Percentiles rank a stretch among this genome's conserved stretches.
Conservation (phyloP, 2,797 vertebrate genomes). For the Phrynocephalus forsythii region DNA sequence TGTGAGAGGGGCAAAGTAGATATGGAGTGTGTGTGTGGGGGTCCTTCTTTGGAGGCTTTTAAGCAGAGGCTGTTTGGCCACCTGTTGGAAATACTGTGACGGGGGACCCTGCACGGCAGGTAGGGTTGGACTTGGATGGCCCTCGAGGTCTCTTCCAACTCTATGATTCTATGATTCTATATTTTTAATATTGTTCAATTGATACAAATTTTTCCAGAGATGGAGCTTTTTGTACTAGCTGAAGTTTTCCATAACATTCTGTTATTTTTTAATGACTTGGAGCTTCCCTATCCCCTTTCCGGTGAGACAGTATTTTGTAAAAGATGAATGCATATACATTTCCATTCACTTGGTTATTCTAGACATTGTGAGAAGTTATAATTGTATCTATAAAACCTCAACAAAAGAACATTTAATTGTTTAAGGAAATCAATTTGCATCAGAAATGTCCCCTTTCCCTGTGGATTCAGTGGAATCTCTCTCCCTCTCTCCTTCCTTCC, state of each 20-base stretch:
- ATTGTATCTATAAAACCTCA: slow-evolving; percentile 48
- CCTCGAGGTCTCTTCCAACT: too few relatives aligned
- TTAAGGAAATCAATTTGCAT: slow-evolving; percentile 29
- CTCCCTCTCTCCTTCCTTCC: too few relatives aligned
- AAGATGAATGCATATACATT: slow-evolving; percentile 2
- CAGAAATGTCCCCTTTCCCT: slow-evolving; percentile 36
- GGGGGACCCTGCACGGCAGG: too few relatives aligned
- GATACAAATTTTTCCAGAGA: not conserved
- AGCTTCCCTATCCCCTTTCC: not conserved
- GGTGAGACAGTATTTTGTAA: not conserved
- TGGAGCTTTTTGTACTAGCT: not conserved
- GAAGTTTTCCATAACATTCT: slow-evolving; percentile 11
- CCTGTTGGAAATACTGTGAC: too few relatives aligned
- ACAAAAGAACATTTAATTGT: slow-evolving; percentile 44
- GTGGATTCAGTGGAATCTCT: slow-evolving; percentile 29
- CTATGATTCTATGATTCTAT: too few relatives aligned
- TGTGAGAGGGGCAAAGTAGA: not conserved
- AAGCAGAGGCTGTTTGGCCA: too few relatives aligned
- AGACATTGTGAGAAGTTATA: slow-evolving; percentile 38
- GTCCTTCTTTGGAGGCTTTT: too few relatives aligned
- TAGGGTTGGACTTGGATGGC: too few relatives aligned
- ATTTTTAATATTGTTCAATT: not conserved
- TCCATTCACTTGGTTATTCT: slow-evolving; percentile 42
- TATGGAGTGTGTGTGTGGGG: not conserved
- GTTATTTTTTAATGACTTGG: not conserved